Conservation (phyloP, 2,888 invertebrate genomes). For the Melikaiella ostensackeni region DNA sequence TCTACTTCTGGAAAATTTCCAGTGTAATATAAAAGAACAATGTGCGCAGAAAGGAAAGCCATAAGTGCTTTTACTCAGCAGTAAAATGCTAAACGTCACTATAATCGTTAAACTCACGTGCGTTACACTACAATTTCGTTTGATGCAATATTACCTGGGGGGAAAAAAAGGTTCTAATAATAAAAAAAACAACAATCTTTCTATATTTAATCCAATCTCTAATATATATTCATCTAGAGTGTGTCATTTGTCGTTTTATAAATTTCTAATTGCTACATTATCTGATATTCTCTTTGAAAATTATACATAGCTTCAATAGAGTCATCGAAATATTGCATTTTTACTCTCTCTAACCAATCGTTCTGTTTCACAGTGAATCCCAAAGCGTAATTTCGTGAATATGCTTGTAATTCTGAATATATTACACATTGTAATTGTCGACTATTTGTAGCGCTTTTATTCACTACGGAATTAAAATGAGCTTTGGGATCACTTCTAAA, state of each 20-base stretch:
- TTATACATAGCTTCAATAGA: not conserved
- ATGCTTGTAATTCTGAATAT: not conserved
- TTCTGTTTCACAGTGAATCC: not conserved
- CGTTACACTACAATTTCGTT: slow-evolving; percentile 2
- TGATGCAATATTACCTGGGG: not conserved
- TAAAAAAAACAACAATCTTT: not conserved
- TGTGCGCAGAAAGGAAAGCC: not conserved
- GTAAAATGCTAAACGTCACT: slow-evolving; percentile 18
- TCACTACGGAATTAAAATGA: no score
- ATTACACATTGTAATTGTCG: not conserved
- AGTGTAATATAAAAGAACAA: not conserved
- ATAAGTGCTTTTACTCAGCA: slow-evolving; percentile 17
- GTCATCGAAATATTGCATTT: not conserved
- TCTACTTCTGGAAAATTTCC: not conserved
- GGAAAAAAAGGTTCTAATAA: not conserved
- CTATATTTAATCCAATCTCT: not conserved
- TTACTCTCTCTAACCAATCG: not conserved
- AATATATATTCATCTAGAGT: not conserved
- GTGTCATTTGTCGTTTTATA: not conserved
- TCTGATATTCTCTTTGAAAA: not conserved
- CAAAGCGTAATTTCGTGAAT: not conserved
- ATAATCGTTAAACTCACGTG: slow-evolving; percentile 24
- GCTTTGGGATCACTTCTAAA: no score
- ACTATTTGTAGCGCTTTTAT: not conserved
- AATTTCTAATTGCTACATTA: not conserved